Evolutionary conservation across 2,888 invertebrate species (phyloP).

Genomic region (Leptura quadrifasciata): DNA sequence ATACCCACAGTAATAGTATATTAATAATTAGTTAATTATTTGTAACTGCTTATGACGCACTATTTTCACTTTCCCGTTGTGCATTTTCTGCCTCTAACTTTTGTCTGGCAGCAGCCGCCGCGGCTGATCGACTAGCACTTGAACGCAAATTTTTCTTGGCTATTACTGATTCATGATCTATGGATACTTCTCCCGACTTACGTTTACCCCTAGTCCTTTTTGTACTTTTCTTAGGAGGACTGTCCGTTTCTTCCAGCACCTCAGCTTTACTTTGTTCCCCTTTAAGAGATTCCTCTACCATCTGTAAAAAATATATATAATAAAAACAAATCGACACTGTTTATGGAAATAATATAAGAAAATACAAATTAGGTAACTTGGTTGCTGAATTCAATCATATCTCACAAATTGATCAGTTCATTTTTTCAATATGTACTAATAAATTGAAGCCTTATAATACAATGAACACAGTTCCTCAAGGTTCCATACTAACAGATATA

Average conservation of each 20-base stretch:
- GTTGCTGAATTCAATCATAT: no score
- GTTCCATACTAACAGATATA: no score
- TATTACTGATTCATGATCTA: conserved; percentile 77
- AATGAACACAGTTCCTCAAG: no score
- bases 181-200: conserved; percentile 73
- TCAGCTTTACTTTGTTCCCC: conserved; percentile 46
- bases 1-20: conserved; percentile 62
- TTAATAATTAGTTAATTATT: conserved; percentile 18
- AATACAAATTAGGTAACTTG: no score
- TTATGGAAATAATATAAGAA: no score
- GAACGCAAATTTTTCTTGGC: conserved; percentile 81
- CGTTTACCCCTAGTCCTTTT: conserved; percentile 73
- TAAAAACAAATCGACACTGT: no score
- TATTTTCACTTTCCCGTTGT: conserved; percentile 67
- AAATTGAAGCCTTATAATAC: no score
- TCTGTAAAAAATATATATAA: conserved; percentile 9
- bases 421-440: no score
- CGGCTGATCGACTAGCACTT: conserved; percentile 83
- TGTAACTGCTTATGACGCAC: conserved; percentile 60
- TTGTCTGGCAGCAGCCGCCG: conserved; percentile 75
- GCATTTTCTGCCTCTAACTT: conserved; percentile 72
- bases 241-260: conserved; percentile 56
- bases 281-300: conserved; percentile 22
- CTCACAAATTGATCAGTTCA: no score
- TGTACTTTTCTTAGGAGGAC: conserved; percentile 69